These are phyloP conservation scores for Noctua janthina DNA, from an alignment of 2,888 invertebrate genomes.

Conservation along the genomic window DNA sequence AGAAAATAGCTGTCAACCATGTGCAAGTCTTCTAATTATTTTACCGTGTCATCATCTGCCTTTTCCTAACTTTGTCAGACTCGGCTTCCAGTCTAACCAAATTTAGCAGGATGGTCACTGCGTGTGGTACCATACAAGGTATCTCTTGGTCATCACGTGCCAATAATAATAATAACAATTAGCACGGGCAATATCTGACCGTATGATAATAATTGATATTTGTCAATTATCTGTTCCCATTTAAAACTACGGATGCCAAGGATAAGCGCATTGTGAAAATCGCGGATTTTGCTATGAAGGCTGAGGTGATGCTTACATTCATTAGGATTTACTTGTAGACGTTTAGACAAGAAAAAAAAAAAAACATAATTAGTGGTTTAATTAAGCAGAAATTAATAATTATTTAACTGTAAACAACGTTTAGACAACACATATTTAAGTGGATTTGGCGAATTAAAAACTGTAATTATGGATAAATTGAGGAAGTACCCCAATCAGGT, in stretches of 20 bases:
- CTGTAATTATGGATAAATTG: not conserved
- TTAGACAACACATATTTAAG: not conserved
- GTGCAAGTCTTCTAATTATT: not conserved
- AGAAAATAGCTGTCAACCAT: not conserved
- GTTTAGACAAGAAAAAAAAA: not conserved
- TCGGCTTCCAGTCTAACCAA: not conserved
- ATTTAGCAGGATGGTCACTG: not conserved
- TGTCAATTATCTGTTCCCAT: slow-evolving; percentile 14
- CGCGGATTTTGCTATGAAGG: not conserved
- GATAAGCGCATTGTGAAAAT: not conserved
- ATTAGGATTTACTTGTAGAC: not conserved
- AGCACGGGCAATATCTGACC: not conserved
- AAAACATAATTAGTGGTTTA: not conserved
- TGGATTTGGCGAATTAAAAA: not conserved
- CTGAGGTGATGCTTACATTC: not conserved
- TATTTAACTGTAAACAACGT: not conserved
- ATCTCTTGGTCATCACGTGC: slow-evolving; percentile 1
- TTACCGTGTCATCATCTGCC: not conserved
- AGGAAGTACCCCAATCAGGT: not conserved
- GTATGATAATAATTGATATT: slow-evolving; percentile 6
- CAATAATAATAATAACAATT: slow-evolving; percentile 28
- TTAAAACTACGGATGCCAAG: not conserved
- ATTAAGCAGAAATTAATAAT: not conserved
- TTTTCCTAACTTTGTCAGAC: not conserved
- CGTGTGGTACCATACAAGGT: not conserved